These are phyloP conservation scores for Apolygus lucorum DNA, from an alignment of 1,140 invertebrate species.

Conservation along the genomic window DNA sequence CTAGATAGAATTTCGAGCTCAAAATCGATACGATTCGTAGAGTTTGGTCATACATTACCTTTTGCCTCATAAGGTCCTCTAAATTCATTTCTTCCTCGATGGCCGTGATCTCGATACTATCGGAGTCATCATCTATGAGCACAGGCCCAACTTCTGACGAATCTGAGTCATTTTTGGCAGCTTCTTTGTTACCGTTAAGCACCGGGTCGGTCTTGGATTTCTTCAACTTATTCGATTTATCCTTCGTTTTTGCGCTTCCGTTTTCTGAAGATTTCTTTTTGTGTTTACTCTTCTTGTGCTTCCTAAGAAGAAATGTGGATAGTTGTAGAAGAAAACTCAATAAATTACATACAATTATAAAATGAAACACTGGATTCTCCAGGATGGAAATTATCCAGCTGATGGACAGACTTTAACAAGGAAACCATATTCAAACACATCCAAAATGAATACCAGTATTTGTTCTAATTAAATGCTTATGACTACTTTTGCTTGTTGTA, in stretches of 20 bases:
- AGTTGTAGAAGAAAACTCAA: not conserved
- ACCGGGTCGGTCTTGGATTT: constrained; percentile 23
- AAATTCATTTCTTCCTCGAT: constrained; percentile 79
- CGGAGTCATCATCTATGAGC: constrained; percentile 58
- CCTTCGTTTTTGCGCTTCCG: constrained; percentile 38
- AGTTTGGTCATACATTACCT: constrained; percentile 44
- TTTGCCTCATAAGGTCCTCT: constrained; percentile 80
- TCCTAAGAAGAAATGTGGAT: constrained; percentile 38
- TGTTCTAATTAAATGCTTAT: too few relatives aligned
- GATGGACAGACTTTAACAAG: too few relatives aligned
- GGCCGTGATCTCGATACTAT: constrained; percentile 58
- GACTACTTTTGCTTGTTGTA: too few relatives aligned
- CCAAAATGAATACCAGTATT: too few relatives aligned
- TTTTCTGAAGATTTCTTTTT: constrained; percentile 41
- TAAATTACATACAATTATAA: constrained; percentile 3
- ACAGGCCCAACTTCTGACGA: constrained; percentile 52
- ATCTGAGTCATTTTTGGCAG: constrained; percentile 36
- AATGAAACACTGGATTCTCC: too few relatives aligned
- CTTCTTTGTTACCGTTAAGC: constrained; percentile 28
- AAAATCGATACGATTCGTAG: too few relatives aligned
- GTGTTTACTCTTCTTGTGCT: constrained; percentile 44
- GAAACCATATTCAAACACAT: too few relatives aligned
- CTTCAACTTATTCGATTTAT: constrained; percentile 35
- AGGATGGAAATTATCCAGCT: too few relatives aligned
- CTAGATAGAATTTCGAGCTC: too few relatives aligned